Evolutionary conservation across 2,888 invertebrate species (phyloP).

Genomic region (Tolmerus cingulatus): DNA sequence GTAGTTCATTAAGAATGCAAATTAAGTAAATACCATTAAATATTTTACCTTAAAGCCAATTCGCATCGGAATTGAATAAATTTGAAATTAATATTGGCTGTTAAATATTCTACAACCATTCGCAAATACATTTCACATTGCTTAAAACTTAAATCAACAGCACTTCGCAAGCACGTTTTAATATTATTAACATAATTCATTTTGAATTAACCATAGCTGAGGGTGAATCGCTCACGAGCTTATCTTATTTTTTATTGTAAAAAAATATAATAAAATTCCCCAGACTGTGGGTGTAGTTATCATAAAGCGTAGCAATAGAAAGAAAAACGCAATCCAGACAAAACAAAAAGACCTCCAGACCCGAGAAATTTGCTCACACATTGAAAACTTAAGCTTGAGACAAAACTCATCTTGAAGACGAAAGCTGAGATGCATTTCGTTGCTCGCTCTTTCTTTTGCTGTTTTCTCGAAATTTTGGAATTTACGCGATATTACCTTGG

Average conservation of each 20-base stretch:
- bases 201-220: neutral
- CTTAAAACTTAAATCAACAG: neutral
- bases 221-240: neutral
- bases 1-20: neutral
- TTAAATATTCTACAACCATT: neutral
- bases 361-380: neutral
- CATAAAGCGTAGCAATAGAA: neutral
- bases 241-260: neutral
- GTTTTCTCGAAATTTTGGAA: constrained; percentile 9
- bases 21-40: too few species aligned
- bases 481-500: neutral
- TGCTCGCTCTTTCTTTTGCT: neutral
- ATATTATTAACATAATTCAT: neutral
- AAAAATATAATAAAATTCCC: neutral
- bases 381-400: constrained; percentile 9
- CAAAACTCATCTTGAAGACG: neutral
- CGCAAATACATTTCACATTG: neutral
- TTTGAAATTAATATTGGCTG: neutral
- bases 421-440: neutral
- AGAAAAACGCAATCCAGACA: neutral
- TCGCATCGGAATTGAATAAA: neutral
- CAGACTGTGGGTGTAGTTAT: neutral
- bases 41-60: neutral
- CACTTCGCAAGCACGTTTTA: neutral
- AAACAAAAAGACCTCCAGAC: constrained; percentile 24